Conservation (phyloP, 2,797 vertebrate genomes). For the Fistularia commersonii region DNA sequence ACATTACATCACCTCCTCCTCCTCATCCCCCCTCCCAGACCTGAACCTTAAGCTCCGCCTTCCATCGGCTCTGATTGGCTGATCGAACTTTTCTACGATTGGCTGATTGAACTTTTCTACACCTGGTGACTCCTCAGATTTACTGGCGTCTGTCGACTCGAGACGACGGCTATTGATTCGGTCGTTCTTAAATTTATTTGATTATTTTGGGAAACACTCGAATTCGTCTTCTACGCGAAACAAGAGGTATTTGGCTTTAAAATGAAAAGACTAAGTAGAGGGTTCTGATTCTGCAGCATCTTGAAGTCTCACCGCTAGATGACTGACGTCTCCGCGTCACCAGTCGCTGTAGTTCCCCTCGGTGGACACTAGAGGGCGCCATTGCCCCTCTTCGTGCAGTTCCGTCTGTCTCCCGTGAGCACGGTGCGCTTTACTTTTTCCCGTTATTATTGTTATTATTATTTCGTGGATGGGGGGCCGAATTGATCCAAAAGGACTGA, state of each 20-base stretch:
- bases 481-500: too few species aligned
- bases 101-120: slow-evolving; percentile 29
- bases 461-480: too few species aligned
- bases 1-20: slow-evolving; percentile 66
- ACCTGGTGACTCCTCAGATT: background rate
- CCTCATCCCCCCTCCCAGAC: slow-evolving; percentile 20
- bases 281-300: too few species aligned
- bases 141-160: background rate
- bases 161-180: too few species aligned
- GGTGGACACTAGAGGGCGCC: slow-evolving; percentile 24
- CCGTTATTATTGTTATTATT: too few species aligned
- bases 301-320: too few species aligned
- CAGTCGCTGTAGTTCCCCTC: background rate
- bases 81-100: slow-evolving; percentile 35
- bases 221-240: too few species aligned
- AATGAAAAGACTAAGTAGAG: too few species aligned
- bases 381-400: slow-evolving; percentile 2
- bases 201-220: too few species aligned
- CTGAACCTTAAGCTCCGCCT: slow-evolving; percentile 31
- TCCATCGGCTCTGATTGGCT: slow-evolving; percentile 45
- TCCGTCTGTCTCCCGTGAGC: background rate
- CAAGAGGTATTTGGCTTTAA: too few species aligned
- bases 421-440: too few species aligned
- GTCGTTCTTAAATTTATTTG: too few species aligned
- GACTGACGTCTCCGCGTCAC: background rate